These are phyloP conservation scores for Blennius ocellaris DNA, from an alignment of 2,113 vertebrate genomes.

Conservation along the genomic window DNA sequence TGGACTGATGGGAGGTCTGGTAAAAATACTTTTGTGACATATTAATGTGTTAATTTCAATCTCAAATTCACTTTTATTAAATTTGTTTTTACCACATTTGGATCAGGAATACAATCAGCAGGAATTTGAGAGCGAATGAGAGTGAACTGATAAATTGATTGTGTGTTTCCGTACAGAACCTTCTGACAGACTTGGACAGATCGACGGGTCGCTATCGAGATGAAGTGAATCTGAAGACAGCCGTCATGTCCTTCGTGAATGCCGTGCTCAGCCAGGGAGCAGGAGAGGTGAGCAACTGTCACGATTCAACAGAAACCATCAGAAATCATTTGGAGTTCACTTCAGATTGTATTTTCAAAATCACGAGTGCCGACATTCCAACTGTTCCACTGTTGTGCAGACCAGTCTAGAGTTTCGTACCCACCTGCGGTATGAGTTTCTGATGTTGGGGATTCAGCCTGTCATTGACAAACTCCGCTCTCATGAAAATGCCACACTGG, in stretches of 20 bases:
- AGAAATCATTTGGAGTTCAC: too few species aligned
- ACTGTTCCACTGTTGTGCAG: slow-evolving; percentile 68
- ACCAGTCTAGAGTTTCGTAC: slow-evolving; percentile 94
- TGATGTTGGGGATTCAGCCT: slow-evolving; percentile 96
- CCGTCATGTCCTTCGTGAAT: slow-evolving; percentile 97
- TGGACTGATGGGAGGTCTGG: too few species aligned
- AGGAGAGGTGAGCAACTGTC: slow-evolving; percentile 85
- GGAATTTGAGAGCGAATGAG: too few species aligned
- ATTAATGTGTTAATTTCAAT: too few species aligned
- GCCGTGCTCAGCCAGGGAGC: slow-evolving; percentile 94
- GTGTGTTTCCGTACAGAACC: slow-evolving; percentile 74
- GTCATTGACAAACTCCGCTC: slow-evolving; percentile 93
- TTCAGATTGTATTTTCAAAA: too few species aligned
- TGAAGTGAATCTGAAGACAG: slow-evolving; percentile 95
- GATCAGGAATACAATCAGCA: too few species aligned
- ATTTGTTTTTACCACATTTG: too few species aligned
- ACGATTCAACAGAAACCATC: too few species aligned
- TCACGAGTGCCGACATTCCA: too few species aligned
- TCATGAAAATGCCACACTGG: slow-evolving; percentile 92
- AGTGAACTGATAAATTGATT: not conserved
- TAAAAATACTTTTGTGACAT: too few species aligned
- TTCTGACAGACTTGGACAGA: slow-evolving; percentile 91
- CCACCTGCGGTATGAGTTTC: slow-evolving; percentile 94
- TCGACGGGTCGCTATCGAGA: slow-evolving; percentile 92
- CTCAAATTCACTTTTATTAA: too few species aligned